Percentiles rank a stretch among this genome's conserved stretches.
Evolutionary conservation across 2,888 invertebrate species (phyloP).

Genomic region (Dioctria rufipes): DNA sequence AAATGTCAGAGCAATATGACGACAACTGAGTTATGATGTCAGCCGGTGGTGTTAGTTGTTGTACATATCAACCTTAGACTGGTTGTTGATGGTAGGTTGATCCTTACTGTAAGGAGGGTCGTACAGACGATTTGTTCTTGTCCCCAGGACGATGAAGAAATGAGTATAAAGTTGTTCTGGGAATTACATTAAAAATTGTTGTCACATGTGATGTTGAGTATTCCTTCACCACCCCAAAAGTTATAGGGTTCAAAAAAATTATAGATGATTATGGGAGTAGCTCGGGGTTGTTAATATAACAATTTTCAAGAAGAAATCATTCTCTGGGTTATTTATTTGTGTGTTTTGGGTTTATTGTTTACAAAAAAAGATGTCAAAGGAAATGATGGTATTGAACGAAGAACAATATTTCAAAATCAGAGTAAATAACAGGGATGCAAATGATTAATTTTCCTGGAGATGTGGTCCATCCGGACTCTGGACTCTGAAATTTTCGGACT

Average conservation of each 20-base stretch:
- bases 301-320: constrained; percentile 14
- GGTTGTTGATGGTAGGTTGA: constrained; percentile 43
- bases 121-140: constrained; percentile 31
- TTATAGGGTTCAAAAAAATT: constrained; percentile 18
- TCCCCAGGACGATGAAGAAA: background rate
- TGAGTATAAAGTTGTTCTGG: constrained; percentile 39
- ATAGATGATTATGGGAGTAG: constrained; percentile 41
- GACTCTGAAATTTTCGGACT: too few relatives aligned
- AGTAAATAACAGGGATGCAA: too few relatives aligned
- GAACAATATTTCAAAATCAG: too few relatives aligned
- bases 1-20: constrained; percentile 53
- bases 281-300: constrained; percentile 37
- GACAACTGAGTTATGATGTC: constrained; percentile 48
- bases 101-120: constrained; percentile 19
- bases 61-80: constrained; percentile 37
- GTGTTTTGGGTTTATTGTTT: too few relatives aligned
- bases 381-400: too few relatives aligned
- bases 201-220: constrained; percentile 47
- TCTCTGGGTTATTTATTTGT: too few relatives aligned
- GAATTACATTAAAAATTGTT: constrained; percentile 43
- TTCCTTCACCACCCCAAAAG: background rate
- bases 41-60: constrained; percentile 25
- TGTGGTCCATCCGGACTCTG: too few relatives aligned
- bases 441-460: too few relatives aligned
- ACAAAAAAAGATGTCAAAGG: too few relatives aligned